Evolutionary conservation across 1,140 invertebrate genomes (phyloP).

Genomic region (Chironomus striatipennis): DNA sequence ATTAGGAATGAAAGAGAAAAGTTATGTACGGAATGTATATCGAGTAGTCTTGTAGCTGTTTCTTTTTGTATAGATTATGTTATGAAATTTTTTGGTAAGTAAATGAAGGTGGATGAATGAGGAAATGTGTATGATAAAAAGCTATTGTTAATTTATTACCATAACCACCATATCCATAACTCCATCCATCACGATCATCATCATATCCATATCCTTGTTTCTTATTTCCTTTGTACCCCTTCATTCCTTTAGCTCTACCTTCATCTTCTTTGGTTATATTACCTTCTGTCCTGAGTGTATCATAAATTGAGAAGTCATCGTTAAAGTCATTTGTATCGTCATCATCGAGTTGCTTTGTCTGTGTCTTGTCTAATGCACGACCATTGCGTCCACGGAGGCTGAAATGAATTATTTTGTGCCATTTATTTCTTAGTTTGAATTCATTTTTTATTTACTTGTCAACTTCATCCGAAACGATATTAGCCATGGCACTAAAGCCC

Average conservation of each 20-base stretch:
- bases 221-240: not conserved
- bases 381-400: not conserved
- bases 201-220: not conserved
- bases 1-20: not conserved
- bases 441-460: not conserved
- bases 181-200: not conserved
- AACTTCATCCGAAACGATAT: not conserved
- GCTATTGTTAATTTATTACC: not conserved
- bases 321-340: not conserved
- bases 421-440: not conserved
- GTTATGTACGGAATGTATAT: not conserved
- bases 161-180: slow-evolving; percentile 17
- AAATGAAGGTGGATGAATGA: not conserved
- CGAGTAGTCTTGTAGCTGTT: not conserved
- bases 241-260: not conserved
- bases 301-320: not conserved
- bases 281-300: not conserved
- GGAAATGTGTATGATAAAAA: not conserved
- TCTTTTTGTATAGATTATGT: not conserved
- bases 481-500: not conserved
- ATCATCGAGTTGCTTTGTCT: not conserved
- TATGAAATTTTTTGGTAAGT: not conserved
- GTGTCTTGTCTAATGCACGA: not conserved
- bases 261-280: not conserved
- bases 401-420: not conserved